Percentiles rank a stretch among this genome's conserved stretches.
These are phyloP conservation scores for Enteromius afrohamiltoni DNA, from an alignment of 2,797 vertebrate species.

Conservation along the genomic window DNA sequence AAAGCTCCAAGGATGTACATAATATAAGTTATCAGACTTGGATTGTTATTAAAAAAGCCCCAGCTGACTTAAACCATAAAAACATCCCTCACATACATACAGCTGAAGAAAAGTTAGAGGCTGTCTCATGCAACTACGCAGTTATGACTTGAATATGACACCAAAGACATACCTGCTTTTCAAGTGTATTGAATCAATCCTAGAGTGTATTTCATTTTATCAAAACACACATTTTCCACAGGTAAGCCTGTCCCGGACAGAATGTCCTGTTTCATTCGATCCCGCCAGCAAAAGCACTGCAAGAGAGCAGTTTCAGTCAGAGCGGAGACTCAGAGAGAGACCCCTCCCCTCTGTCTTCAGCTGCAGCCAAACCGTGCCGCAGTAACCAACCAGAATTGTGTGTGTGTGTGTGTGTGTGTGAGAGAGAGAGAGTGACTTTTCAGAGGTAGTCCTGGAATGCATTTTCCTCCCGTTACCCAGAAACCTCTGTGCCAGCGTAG, in stretches of 20 bases:
- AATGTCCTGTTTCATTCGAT: slow-evolving; percentile 44
- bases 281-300: slow-evolving; percentile 49
- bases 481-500: slow-evolving; percentile 59
- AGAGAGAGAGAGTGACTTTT: slow-evolving; percentile 51
- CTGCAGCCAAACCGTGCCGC: slow-evolving; percentile 65
- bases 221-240: slow-evolving; percentile 15
- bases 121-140: slow-evolving; percentile 27
- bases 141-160: neutral
- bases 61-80: neutral
- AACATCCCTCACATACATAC: neutral
- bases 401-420: slow-evolving; percentile 53
- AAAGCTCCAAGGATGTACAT: neutral
- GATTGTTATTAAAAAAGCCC: neutral
- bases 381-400: slow-evolving; percentile 63
- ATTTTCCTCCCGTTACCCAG: slow-evolving; percentile 59
- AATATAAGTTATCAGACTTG: neutral
- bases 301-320: slow-evolving; percentile 41
- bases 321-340: slow-evolving; percentile 28
- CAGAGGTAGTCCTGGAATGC: slow-evolving; percentile 63
- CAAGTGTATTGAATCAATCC: slow-evolving; percentile 28
- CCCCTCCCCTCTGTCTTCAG: slow-evolving; percentile 59
- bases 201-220: slow-evolving; percentile 9
- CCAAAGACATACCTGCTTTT: slow-evolving; percentile 22
- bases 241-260: slow-evolving; percentile 27
- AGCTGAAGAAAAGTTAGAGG: slow-evolving; percentile 33